Evolutionary conservation across 2,797 vertebrate genomes (phyloP), one percentile per base, ranked within the genome.

Genomic region (Rhinogobio ventralis): DNA sequence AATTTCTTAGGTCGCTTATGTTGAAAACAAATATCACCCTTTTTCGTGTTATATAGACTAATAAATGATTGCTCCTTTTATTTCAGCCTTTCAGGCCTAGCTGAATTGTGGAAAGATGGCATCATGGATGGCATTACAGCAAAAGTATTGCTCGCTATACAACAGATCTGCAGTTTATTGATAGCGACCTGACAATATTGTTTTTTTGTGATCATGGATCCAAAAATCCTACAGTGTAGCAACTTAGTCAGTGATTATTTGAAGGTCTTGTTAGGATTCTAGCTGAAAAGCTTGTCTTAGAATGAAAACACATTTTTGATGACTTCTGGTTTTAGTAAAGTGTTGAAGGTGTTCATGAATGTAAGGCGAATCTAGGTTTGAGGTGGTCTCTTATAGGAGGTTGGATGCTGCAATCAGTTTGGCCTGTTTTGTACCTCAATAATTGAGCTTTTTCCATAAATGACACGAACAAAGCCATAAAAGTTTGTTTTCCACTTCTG

Each of bases 401-500:
- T 45, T 42, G 53, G 64, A 57, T 55, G 49, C n/a, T 39, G 36
- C 30, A 53, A 25, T 71, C 39, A 10, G 49, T 78, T 84, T 82
- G 53, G 39, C 55, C 80, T 73, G 42, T 82, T 84, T 45, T 49
- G 81, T 82, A 42, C 64, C 46, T 84, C 74, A 69, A 42, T 67
- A 20, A 77, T 77, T 77, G 49, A 84, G 42, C 33, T 55, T 87
- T 68, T 76, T 33, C 57, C 82, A 74, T 81, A 33, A 51, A 78
- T 55, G 2, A 69, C 78, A 74, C 64, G 57, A 88, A 85, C 69
- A 83, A 89, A 89, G 85, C 87, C 88, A 87, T 88, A 75, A 13
- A 81, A 51, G 74, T 88, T 85, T 85, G 71, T 49, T 87, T 87
- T 88, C 83, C 88, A 82, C n/a, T 76, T 86, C n/a, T 83, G 81